A percentile compares a stretch with the other conserved stretches of the same genome.
phyloP scores from a whole-genome alignment of 2,797 vertebrate genomes.

The Eospalax fontanierii region DNA sequence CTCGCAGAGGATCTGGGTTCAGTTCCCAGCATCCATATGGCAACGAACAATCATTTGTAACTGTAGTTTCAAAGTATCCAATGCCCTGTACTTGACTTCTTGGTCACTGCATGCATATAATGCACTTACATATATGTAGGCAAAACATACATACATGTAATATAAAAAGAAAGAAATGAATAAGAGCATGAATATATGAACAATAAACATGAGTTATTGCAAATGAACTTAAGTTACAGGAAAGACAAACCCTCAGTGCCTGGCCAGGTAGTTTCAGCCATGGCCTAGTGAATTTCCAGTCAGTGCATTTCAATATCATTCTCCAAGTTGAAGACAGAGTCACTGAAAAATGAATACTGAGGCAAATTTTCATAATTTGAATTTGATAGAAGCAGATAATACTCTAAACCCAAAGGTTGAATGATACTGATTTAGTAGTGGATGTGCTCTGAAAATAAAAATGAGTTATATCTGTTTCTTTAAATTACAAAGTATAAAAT shows the following conservation, averaged over 20 bases:
- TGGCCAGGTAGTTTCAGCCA: slow-evolving; percentile 71
- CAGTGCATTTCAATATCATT: slow-evolving; percentile 76
- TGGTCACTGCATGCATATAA: too few relatives aligned
- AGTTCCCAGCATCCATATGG: too few relatives aligned
- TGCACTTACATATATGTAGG: too few relatives aligned
- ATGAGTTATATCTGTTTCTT: slow-evolving; percentile 4
- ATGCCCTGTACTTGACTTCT: too few relatives aligned
- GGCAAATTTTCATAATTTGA: slow-evolving; percentile 31
- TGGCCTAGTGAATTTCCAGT: slow-evolving; percentile 76
- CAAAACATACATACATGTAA: too few relatives aligned
- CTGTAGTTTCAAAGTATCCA: too few relatives aligned
- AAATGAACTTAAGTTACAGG: slow-evolving; percentile 70
- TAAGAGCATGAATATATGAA: too few relatives aligned
- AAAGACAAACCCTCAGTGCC: slow-evolving; percentile 72
- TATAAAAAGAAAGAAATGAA: not conserved
- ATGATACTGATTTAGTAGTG: slow-evolving; percentile 32
- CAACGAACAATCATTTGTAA: too few relatives aligned
- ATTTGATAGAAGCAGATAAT: slow-evolving; percentile 55
- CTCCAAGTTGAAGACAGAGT: slow-evolving; percentile 83
- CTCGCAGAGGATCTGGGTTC: too few relatives aligned
- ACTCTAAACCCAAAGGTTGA: not conserved
- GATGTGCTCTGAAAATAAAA: not conserved
- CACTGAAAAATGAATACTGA: slow-evolving; percentile 81
- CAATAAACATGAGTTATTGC: slow-evolving; percentile 21
- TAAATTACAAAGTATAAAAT: slow-evolving; percentile 28